These are phyloP conservation scores for Apis cerana DNA, from an alignment of 1,140 invertebrate genomes.

Conservation along the genomic window DNA sequence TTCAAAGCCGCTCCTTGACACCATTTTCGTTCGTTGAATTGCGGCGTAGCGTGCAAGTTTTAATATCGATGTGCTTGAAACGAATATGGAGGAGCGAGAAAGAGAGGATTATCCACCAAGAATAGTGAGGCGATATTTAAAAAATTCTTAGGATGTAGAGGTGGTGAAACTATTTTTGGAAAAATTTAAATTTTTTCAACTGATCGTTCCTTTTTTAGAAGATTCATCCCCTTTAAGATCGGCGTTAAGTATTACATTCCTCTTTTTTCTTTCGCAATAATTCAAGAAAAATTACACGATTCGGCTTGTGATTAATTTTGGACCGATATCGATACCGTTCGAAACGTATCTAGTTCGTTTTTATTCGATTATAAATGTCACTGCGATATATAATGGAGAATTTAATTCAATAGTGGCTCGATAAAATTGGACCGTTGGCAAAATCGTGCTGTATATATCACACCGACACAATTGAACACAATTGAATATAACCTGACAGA, in stretches of 20 bases:
- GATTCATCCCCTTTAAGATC: too few species aligned
- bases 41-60: background rate
- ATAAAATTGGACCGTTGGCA: background rate
- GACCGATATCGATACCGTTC: too few species aligned
- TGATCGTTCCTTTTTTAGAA: too few species aligned
- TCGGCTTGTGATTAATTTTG: too few species aligned
- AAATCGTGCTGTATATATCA: background rate
- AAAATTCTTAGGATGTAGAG: too few species aligned
- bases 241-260: too few species aligned
- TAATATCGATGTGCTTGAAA: background rate
- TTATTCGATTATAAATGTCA: background rate
- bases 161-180: too few species aligned
- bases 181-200: too few species aligned
- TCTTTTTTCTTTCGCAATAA: too few species aligned
- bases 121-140: too few species aligned
- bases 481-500: background rate
- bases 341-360: background rate
- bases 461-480: background rate
- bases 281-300: too few species aligned
- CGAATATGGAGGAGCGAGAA: background rate
- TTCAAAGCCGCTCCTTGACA: slow-evolving; percentile 3
- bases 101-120: too few species aligned
- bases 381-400: background rate
- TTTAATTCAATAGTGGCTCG: background rate
- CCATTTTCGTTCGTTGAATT: slow-evolving; percentile 4